Conservation (phyloP, 2,113 vertebrate species). For the Anguilla japonica region DNA sequence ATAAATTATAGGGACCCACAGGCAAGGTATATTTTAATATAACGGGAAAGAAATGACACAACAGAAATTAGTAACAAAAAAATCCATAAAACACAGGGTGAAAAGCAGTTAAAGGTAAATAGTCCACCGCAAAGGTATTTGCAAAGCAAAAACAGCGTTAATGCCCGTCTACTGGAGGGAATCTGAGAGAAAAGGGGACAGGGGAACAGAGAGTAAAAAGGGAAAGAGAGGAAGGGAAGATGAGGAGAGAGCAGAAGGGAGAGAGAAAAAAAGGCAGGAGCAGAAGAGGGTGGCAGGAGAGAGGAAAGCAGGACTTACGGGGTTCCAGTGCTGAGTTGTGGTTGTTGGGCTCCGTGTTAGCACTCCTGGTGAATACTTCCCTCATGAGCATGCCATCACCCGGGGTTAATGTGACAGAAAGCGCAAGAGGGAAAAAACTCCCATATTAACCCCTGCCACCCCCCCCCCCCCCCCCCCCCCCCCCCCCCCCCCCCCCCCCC, state of each 20-base stretch:
- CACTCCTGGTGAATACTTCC: background rate
- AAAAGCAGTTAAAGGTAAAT: constrained; percentile 64
- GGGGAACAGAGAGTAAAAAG: background rate
- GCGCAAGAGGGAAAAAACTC: background rate
- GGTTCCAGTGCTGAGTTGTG: background rate
- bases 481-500: background rate
- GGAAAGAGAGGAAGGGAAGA: background rate
- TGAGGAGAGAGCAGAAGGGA: background rate
- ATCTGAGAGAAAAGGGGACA: constrained; percentile 19
- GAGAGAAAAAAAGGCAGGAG: background rate
- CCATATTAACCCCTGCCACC: background rate
- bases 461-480: background rate
- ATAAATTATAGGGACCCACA: constrained; percentile 78
- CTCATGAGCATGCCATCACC: background rate
- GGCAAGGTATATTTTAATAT: constrained; percentile 76
- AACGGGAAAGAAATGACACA: constrained; percentile 68
- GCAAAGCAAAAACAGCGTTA: constrained; percentile 71
- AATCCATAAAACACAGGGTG: constrained; percentile 61
- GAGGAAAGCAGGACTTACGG: background rate
- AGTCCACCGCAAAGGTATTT: constrained; percentile 71
- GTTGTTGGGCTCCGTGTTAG: background rate
- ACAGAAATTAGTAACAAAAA: constrained; percentile 50
- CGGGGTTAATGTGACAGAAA: background rate
- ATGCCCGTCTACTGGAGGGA: background rate
- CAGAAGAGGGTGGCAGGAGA: background rate